Conservation (phyloP, 2,113 vertebrate species). For the Rallus limicola region DNA sequence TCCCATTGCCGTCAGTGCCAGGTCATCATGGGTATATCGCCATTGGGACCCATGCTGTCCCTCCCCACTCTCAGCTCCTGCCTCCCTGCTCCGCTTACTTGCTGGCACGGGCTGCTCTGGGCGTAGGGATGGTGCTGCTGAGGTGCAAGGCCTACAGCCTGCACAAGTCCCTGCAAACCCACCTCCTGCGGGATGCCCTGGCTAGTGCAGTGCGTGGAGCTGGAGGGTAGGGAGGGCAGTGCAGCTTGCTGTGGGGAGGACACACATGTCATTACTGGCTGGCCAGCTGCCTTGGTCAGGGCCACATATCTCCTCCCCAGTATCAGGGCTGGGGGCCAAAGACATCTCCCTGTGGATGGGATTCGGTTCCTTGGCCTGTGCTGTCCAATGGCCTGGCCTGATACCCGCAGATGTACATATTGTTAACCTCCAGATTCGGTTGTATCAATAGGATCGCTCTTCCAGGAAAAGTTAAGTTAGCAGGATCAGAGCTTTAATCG, state of each 20-base stretch:
- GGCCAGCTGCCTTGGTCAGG: background rate
- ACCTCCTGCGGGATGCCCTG: rapidly evolving
- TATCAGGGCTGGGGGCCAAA: background rate
- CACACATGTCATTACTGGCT: background rate
- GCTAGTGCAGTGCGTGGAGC: rapidly evolving
- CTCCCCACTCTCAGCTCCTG: background rate
- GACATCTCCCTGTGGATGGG: background rate
- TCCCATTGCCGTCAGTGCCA: rapidly evolving
- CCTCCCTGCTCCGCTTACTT: background rate
- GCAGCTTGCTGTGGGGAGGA: background rate
- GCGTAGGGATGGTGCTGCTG: rapidly evolving
- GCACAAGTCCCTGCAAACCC: background rate
- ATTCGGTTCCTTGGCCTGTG: background rate
- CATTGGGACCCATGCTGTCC: background rate
- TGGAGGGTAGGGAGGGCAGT: no score
- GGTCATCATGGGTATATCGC: rapidly evolving
- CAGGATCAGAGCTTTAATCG: background rate
- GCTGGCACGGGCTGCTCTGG: background rate
- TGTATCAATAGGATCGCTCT: background rate
- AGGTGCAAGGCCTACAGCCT: background rate
- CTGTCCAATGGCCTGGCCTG: background rate
- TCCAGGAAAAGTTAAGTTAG: slow-evolving; percentile 4
- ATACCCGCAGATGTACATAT: rapidly evolving
- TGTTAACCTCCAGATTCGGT: background rate
- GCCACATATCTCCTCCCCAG: rapidly evolving